Conservation (phyloP, 2,888 invertebrate genomes). For the Piscicola geometra region DNA sequence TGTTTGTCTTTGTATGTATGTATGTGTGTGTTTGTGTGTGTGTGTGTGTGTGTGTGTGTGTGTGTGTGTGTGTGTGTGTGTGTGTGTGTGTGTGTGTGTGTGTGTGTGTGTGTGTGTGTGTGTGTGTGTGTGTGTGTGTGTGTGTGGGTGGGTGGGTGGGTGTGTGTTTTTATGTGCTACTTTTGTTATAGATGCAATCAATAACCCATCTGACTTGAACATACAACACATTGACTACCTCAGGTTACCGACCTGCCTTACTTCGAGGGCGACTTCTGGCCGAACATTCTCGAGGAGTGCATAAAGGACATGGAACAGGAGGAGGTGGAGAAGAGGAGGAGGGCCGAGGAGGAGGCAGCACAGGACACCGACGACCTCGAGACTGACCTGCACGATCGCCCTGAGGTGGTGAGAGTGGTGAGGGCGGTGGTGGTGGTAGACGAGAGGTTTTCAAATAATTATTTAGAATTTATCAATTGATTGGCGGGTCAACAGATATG, state of each 20-base stretch:
- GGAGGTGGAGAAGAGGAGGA: slow-evolving; percentile 89
- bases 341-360: slow-evolving; percentile 75
- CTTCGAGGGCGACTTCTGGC: slow-evolving; percentile 87
- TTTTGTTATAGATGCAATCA: too few species aligned
- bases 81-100: not conserved
- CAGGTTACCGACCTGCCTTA: slow-evolving; percentile 54
- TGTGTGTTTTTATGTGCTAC: too few species aligned
- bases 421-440: not conserved
- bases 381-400: slow-evolving; percentile 8
- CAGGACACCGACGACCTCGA: slow-evolving; percentile 46
- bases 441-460: not conserved
- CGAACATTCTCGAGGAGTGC: slow-evolving; percentile 96
- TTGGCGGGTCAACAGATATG: too few species aligned
- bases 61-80: too few species aligned
- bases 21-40: not conserved
- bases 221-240: too few species aligned
- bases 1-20: not conserved
- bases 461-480: too few species aligned
- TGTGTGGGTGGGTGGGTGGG: not conserved
- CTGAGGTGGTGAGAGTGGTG: slow-evolving; percentile 33
- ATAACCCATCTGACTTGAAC: too few species aligned
- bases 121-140: not conserved
- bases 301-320: slow-evolving; percentile 97
- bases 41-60: not conserved
- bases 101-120: not conserved